A percentile compares a stretch with the other conserved stretches of the same genome.
These are phyloP conservation scores for Lepidurus packardi DNA, from an alignment of 1,140 invertebrate species.

Conservation along the genomic window DNA sequence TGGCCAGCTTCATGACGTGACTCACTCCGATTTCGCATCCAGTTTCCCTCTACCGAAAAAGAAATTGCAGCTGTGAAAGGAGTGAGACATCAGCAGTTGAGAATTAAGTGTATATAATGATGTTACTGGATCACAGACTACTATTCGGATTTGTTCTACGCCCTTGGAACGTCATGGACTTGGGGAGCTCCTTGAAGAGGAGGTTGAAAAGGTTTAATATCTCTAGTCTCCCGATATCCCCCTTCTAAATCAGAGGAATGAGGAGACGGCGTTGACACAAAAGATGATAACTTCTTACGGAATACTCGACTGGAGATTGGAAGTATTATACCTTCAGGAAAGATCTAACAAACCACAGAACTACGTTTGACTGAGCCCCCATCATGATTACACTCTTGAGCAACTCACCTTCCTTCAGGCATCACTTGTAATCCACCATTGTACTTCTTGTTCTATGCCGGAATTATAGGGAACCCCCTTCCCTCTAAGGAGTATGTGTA, in stretches of 20 bases:
- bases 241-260: too few species aligned
- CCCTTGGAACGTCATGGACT: not conserved
- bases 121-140: not conserved
- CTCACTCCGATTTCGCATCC: not conserved
- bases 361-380: not conserved
- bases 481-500: too few species aligned
- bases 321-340: not conserved
- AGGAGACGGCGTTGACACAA: not conserved
- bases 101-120: not conserved
- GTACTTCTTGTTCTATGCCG: not conserved
- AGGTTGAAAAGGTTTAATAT: not conserved
- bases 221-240: not conserved
- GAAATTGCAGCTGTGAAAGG: not conserved
- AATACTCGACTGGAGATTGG: not conserved
- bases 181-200: not conserved
- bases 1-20: slow-evolving; percentile 3
- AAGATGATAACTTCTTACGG: not conserved
- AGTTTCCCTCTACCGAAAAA: too few species aligned
- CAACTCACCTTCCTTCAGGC: not conserved
- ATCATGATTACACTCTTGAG: not conserved
- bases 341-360: not conserved
- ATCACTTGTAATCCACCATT: slow-evolving; percentile 4
- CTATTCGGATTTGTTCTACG: not conserved
- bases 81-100: not conserved
- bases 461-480: not conserved